A percentile compares a stretch with the other conserved stretches of the same genome.
phyloP scores from a whole-genome alignment of 2,113 vertebrate species.

The Prionailurus bengalensis region DNA sequence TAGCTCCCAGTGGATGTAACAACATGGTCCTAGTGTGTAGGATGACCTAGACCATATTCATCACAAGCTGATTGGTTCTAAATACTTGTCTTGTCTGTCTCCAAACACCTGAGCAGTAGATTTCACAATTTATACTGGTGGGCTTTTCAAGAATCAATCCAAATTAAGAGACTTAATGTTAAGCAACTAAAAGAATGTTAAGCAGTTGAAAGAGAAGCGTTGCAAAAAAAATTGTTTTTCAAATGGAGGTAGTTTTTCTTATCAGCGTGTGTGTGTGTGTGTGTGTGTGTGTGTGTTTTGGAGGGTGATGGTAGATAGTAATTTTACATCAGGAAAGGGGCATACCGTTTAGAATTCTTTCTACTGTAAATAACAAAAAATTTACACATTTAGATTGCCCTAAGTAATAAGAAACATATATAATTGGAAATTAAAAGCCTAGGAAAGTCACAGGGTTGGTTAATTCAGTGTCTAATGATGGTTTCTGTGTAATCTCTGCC shows the following conservation, averaged over 20 bases:
- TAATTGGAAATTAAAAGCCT: neutral
- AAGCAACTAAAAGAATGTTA: neutral
- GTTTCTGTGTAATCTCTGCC: neutral
- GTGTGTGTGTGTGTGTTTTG: neutral
- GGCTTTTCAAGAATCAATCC: neutral
- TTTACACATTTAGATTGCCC: neutral
- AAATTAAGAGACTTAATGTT: neutral
- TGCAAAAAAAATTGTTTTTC: neutral
- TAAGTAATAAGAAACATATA: neutral
- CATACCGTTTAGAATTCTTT: neutral
- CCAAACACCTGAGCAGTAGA: neutral
- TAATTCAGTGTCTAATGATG: neutral
- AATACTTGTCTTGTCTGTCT: neutral
- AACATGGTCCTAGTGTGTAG: too few species aligned
- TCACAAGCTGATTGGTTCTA: neutral
- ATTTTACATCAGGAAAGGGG: neutral
- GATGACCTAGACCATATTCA: neutral
- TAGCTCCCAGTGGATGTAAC: neutral
- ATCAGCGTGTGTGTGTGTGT: neutral
- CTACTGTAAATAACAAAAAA: neutral
- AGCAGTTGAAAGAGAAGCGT: neutral
- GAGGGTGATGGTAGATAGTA: neutral
- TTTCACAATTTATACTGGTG: neutral
- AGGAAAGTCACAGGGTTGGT: neutral
- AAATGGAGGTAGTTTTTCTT: neutral